Conservation (phyloP, 2,888 invertebrate species). For the Eurytoma californica region DNA sequence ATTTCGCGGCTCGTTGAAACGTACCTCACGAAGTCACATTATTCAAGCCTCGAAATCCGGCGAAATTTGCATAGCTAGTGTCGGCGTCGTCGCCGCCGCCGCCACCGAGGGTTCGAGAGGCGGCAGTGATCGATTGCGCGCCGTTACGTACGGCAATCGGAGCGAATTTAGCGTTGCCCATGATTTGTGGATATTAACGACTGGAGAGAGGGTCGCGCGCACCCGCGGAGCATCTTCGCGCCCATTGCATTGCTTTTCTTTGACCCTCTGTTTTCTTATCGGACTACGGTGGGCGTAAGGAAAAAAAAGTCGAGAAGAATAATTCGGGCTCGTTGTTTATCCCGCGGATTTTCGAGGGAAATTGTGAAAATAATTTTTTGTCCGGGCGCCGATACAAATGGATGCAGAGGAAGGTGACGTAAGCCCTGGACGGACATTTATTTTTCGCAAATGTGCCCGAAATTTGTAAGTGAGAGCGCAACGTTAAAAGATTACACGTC, state of each 20-base stretch:
- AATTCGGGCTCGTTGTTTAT: slow-evolving; percentile 2
- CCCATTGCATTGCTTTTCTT: neutral
- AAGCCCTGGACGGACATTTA: slow-evolving; percentile 1
- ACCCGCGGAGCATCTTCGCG: neutral
- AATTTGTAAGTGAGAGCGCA: neutral
- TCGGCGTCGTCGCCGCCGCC: neutral
- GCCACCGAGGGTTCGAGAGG: slow-evolving; percentile 4
- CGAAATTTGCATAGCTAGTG: slow-evolving; percentile 27
- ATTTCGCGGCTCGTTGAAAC: slow-evolving; percentile 25
- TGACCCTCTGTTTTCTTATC: slow-evolving; percentile 5
- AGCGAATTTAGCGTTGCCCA: slow-evolving; percentile 9
- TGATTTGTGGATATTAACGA: slow-evolving; percentile 59
- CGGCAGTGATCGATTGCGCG: slow-evolving; percentile 28
- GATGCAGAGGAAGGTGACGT: slow-evolving; percentile 1
- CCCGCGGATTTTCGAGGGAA: neutral
- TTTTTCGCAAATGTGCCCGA: neutral
- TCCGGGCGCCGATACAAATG: neutral
- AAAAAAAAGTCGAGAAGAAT: no score
- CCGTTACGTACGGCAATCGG: slow-evolving; percentile 11
- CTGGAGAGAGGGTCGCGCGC: neutral
- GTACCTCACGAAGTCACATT: slow-evolving; percentile 31
- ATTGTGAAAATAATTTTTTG: neutral
- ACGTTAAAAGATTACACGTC: no score
- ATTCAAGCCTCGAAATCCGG: slow-evolving; percentile 32
- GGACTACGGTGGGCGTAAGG: neutral